Evolutionary conservation across 2,113 vertebrate genomes (phyloP), one percentile per base, ranked within the genome.

Genomic region (Crocuta crocuta): DNA sequence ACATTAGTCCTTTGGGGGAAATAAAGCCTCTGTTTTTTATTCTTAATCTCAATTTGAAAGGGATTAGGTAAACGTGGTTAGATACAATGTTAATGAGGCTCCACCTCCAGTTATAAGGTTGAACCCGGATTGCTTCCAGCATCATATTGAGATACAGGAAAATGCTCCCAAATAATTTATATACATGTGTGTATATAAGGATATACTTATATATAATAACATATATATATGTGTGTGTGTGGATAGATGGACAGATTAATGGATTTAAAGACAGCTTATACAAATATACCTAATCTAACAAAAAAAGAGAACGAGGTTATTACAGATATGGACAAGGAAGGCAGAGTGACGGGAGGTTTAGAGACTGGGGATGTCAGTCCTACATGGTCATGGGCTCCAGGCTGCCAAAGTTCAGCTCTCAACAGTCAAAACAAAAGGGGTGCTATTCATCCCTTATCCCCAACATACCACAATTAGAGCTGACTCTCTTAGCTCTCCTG

Each of bases 341-440:
- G 26, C 26, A 6, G n/a, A 23, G 13, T 2, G 0, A 43, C 4
- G 8, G 13, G 26, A 26, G 15, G 7, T 2, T 3, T 66, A 9
- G 63, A 68, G 50, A 50, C 73, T 7, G 1, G 0, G 2, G 35
- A 7, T n/a, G 63, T 61, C 12, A 2, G 11, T 28, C 48, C 31
- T 0, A 7, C 16, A 5, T 0, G 0, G 3, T 15, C 26, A 33
- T 0, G 11, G 9, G 7, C 12, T 53, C 3, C 21, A 39, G 83
- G 48, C 74, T 45, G 24, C 11, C 23, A 7, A 26, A 26, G 35
- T 21, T 80, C 68, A 55, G 50, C 33, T 80, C 74, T 24, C 21
- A 68, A n/a, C 16, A 10, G 35, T 28, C 83, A 11, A 9, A 33
- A 11, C n/a, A 15, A 71, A 35, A 65, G 19, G 19, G 53, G 17